These are phyloP conservation scores for Scomber japonicus DNA, from an alignment of 2,113 vertebrate species.

Conservation along the genomic window DNA sequence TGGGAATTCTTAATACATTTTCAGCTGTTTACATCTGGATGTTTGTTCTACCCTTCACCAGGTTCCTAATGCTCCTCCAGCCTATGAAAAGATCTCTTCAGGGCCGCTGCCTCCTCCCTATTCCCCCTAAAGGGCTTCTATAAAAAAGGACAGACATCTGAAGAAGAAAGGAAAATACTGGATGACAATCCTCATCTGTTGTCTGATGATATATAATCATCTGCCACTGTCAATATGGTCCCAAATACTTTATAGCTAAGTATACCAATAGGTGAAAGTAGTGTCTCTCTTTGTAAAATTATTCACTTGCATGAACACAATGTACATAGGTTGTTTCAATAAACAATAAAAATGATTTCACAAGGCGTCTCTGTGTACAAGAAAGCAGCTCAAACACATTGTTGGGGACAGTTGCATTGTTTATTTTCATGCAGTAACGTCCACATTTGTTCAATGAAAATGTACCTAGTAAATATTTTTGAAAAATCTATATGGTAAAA, in stretches of 20 bases:
- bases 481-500: slow-evolving; percentile 95
- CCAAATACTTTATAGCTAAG: slow-evolving; percentile 1
- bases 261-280: not conserved
- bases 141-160: not conserved
- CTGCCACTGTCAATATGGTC: slow-evolving; percentile 10
- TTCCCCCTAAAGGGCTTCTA: slow-evolving; percentile 85
- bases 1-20: not conserved
- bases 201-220: slow-evolving; percentile 25
- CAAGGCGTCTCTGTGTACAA: slow-evolving; percentile 19
- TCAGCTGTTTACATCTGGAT: not conserved
- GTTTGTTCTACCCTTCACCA: slow-evolving; percentile 63
- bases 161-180: slow-evolving; percentile 32
- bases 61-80: slow-evolving; percentile 93
- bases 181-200: slow-evolving; percentile 33
- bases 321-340: slow-evolving; percentile 49
- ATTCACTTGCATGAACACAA: slow-evolving; percentile 18
- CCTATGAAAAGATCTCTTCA: slow-evolving; percentile 91
- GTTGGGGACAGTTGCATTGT: slow-evolving; percentile 73
- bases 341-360: slow-evolving; percentile 41
- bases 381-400: slow-evolving; percentile 40
- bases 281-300: slow-evolving; percentile 38
- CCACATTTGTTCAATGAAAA: slow-evolving; percentile 91
- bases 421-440: slow-evolving; percentile 90
- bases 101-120: slow-evolving; percentile 91
- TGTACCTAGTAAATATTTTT: slow-evolving; percentile 90